These are phyloP conservation scores for Gastrophysa polygoni DNA, from an alignment of 2,888 invertebrate species.

Conservation along the genomic window DNA sequence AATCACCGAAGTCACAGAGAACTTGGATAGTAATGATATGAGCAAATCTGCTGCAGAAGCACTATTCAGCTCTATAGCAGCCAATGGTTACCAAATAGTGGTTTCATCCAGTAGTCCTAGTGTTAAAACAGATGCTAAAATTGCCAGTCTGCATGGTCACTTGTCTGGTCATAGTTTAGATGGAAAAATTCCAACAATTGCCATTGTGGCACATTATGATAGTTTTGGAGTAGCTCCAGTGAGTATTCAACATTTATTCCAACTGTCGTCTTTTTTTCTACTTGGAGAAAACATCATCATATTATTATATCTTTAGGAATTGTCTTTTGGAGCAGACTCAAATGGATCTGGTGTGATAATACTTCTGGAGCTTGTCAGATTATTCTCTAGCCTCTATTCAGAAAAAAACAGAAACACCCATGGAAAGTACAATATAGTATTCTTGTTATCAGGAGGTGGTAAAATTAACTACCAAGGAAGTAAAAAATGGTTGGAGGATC, in stretches of 20 bases:
- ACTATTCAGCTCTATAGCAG: constrained; percentile 84
- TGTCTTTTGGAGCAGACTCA: constrained; percentile 89
- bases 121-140: constrained; percentile 77
- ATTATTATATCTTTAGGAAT: constrained; percentile 70
- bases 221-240: constrained; percentile 90
- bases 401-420: constrained; percentile 66
- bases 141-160: constrained; percentile 87
- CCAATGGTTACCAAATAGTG: constrained; percentile 94
- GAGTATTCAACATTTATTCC: constrained; percentile 54
- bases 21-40: constrained; percentile 72
- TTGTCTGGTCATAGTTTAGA: constrained; percentile 75
- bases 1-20: constrained; percentile 74
- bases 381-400: constrained; percentile 87
- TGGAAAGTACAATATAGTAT: constrained; percentile 80
- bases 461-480: constrained; percentile 93
- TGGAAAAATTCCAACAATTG: constrained; percentile 76
- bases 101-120: constrained; percentile 76
- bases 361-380: constrained; percentile 82
- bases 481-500: constrained; percentile 95
- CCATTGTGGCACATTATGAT: constrained; percentile 93
- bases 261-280: not conserved
- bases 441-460: constrained; percentile 89
- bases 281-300: too few relatives aligned
- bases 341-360: constrained; percentile 91
- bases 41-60: constrained; percentile 82